A percentile compares a stretch with the other conserved stretches of the same genome.
phyloP scores from a whole-genome alignment of 1,140 invertebrate species.

The Caenorhabditis elegans region DNA sequence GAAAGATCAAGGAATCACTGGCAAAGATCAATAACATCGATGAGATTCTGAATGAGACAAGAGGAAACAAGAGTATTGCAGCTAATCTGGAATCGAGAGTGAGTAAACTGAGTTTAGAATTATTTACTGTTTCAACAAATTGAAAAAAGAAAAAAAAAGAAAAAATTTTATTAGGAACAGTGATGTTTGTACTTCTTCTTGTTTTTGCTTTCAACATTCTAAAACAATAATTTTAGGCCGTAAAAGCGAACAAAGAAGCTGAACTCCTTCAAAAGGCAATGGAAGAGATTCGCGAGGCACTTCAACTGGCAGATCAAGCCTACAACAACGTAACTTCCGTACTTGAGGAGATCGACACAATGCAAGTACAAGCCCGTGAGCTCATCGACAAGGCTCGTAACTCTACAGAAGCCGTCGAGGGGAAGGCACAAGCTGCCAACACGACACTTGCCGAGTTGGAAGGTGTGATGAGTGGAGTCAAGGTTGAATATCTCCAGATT shows the following conservation, averaged over 20 bases:
- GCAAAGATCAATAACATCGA: constrained; percentile 64
- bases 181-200: no score
- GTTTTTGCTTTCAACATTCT: no score
- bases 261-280: constrained; percentile 43
- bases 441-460: constrained; percentile 27
- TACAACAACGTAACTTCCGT: constrained; percentile 21
- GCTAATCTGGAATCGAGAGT: constrained; percentile 55
- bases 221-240: constrained; percentile 32
- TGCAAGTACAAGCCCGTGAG: constrained; percentile 16
- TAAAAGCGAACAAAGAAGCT: constrained; percentile 17
- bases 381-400: constrained; percentile 12
- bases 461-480: constrained; percentile 41
- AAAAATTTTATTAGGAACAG: no score
- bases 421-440: constrained; percentile 35
- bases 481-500: constrained; percentile 45
- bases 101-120: constrained; percentile 23
- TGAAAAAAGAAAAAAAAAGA: constrained; percentile 31
- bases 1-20: constrained; percentile 62
- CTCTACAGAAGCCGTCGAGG: constrained; percentile 5
- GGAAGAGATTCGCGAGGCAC: constrained; percentile 42
- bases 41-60: constrained; percentile 60
- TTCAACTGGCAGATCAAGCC: constrained; percentile 41
- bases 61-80: constrained; percentile 61
- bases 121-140: constrained; percentile 26
- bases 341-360: constrained; percentile 24